A percentile compares a stretch with the other conserved stretches of the same genome.
These are phyloP conservation scores for Pristionchus arcanus DNA, from an alignment of 2,888 invertebrate species.

Conservation along the genomic window DNA sequence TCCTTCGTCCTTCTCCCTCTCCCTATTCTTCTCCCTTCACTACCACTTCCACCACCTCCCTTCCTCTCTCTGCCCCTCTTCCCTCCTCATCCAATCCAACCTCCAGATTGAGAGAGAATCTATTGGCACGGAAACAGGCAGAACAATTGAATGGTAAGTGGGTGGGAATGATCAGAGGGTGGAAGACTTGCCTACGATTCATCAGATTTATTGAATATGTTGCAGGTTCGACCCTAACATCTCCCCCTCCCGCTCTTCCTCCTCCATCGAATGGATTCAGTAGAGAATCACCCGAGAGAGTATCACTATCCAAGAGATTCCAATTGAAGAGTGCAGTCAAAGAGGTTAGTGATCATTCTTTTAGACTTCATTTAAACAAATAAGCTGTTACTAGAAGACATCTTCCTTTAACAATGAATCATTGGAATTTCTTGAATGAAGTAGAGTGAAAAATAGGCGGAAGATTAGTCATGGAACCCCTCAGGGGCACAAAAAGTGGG, in stretches of 20 bases:
- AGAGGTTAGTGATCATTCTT: neutral
- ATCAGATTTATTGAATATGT: neutral
- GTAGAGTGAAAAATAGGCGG: neutral
- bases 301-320: constrained; percentile 50
- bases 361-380: too few relatives aligned
- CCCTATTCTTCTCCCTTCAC: constrained; percentile 4
- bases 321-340: constrained; percentile 27
- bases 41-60: constrained; percentile 12
- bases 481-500: neutral
- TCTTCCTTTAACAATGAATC: neutral
- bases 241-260: neutral
- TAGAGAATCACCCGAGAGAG: constrained; percentile 41
- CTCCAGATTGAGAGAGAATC: constrained; percentile 44
- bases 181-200: too few relatives aligned
- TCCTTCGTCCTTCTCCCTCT: constrained; percentile 9
- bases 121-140: constrained; percentile 33
- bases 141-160: constrained; percentile 10
- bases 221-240: neutral
- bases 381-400: too few relatives aligned
- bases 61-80: neutral
- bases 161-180: too few relatives aligned
- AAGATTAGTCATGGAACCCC: constrained; percentile 26
- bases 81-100: neutral
- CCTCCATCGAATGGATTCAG: constrained; percentile 22
- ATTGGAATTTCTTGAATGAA: neutral